phyloP scores from a whole-genome alignment of 1,140 invertebrate genomes.

The Micrasema longulum region DNA sequence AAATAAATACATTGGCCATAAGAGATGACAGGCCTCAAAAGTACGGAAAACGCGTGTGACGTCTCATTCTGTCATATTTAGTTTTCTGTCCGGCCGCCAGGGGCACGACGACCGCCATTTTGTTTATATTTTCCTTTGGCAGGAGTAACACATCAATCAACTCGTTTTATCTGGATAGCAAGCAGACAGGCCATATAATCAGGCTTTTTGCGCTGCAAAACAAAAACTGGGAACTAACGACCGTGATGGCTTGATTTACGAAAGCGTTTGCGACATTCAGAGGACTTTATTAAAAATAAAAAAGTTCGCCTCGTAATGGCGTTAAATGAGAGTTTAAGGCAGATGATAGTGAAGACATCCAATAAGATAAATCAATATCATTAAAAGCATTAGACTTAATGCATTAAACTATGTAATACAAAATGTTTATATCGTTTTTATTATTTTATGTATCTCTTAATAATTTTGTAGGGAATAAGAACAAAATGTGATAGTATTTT shows the following conservation, averaged over 20 bases:
- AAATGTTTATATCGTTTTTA: too few relatives aligned
- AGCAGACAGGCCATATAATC: conserved; percentile 39
- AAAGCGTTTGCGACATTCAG: conserved; percentile 2
- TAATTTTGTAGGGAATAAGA: too few relatives aligned
- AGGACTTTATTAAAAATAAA: too few relatives aligned
- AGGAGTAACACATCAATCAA: conserved; percentile 53
- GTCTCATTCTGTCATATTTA: conserved; percentile 45
- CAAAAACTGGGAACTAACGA: conserved; percentile 26
- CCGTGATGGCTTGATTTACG: conserved; percentile 29
- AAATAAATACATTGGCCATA: conserved; percentile 5
- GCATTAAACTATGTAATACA: too few relatives aligned
- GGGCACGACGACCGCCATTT: not conserved
- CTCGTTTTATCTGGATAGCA: conserved; percentile 45
- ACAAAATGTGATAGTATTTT: too few relatives aligned
- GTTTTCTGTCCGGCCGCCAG: conserved; percentile 25
- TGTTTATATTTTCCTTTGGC: conserved; percentile 35
- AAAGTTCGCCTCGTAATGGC: too few relatives aligned
- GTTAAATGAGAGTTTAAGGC: too few relatives aligned
- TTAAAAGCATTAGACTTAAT: too few relatives aligned
- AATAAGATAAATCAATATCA: too few relatives aligned
- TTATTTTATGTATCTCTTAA: too few relatives aligned
- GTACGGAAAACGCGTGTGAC: conserved; percentile 2
- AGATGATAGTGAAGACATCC: too few relatives aligned
- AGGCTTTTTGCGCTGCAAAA: conserved; percentile 24
- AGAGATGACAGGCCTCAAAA: not conserved